Evolutionary conservation across 2,797 vertebrate genomes (phyloP).

Genomic region (Petrocephalus sullivani): DNA sequence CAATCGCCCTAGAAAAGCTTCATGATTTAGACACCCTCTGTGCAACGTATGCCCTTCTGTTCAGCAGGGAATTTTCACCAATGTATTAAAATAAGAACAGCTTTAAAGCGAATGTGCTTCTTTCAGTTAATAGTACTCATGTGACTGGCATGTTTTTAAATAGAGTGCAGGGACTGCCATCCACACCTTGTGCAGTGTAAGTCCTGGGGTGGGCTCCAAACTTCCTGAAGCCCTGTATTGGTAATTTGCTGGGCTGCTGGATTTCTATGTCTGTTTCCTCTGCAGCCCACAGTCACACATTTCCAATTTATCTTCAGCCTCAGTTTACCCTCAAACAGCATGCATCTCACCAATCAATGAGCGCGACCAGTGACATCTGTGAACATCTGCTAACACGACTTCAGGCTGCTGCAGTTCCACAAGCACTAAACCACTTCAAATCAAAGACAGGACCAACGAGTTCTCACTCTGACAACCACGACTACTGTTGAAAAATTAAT

Average conservation of each 20-base stretch:
- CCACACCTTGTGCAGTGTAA: not conserved
- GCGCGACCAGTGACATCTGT: not conserved
- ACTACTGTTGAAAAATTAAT: not conserved
- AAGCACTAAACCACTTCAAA: not conserved
- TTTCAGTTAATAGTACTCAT: not conserved
- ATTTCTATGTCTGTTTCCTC: not conserved
- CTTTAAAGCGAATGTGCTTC: not conserved
- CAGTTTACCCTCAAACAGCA: not conserved
- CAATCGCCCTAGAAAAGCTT: not conserved
- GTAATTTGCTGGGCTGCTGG: not conserved
- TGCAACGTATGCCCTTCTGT: not conserved
- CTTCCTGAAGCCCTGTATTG: not conserved
- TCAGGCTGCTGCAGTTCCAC: not conserved
- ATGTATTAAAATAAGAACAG: not conserved
- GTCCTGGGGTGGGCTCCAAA: not conserved
- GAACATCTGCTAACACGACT: not conserved
- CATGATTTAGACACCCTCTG: not conserved
- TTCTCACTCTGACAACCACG: not conserved
- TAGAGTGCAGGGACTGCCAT: not conserved
- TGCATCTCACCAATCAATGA: not conserved
- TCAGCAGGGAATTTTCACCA: not conserved
- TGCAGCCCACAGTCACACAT: not conserved
- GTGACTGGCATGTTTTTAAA: not conserved
- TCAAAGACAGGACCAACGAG: not conserved
- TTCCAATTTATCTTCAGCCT: not conserved